Evolutionary conservation across 2,113 vertebrate genomes (phyloP).

Genomic region (Calidris pygmaea): DNA sequence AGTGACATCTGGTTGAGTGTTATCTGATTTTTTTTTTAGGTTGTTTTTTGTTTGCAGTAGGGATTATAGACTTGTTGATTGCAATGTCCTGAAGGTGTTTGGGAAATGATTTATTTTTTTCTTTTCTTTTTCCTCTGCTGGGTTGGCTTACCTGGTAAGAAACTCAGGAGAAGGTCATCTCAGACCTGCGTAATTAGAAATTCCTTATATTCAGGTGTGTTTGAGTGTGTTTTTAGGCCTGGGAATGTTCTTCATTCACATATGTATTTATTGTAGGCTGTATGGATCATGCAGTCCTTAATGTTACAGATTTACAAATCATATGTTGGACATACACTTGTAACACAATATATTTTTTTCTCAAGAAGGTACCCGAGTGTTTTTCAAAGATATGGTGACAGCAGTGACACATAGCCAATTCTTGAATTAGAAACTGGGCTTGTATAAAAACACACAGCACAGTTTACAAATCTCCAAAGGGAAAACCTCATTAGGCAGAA

Average conservation of each 20-base stretch:
- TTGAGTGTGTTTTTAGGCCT: background rate
- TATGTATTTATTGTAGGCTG: background rate
- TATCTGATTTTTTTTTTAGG: background rate
- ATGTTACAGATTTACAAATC: background rate
- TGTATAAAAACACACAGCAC: background rate
- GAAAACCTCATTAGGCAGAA: background rate
- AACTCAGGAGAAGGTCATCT: background rate
- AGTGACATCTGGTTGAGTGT: background rate
- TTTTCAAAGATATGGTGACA: background rate
- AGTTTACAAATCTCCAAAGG: background rate
- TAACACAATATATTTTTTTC: background rate
- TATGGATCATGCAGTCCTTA: background rate
- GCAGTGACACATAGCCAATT: background rate
- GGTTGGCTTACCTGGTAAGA: background rate
- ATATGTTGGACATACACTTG: accelerated
- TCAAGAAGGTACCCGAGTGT: background rate
- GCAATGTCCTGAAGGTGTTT: background rate
- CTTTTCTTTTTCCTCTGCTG: background rate
- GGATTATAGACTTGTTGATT: background rate
- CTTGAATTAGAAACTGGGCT: background rate
- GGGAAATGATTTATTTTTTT: background rate
- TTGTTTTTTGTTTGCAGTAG: background rate
- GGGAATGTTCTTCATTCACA: background rate
- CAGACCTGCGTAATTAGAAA: background rate
- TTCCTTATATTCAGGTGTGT: background rate